These are phyloP conservation scores for Mirza zaza DNA, from an alignment of 2,113 vertebrate species.

Conservation along the genomic window DNA sequence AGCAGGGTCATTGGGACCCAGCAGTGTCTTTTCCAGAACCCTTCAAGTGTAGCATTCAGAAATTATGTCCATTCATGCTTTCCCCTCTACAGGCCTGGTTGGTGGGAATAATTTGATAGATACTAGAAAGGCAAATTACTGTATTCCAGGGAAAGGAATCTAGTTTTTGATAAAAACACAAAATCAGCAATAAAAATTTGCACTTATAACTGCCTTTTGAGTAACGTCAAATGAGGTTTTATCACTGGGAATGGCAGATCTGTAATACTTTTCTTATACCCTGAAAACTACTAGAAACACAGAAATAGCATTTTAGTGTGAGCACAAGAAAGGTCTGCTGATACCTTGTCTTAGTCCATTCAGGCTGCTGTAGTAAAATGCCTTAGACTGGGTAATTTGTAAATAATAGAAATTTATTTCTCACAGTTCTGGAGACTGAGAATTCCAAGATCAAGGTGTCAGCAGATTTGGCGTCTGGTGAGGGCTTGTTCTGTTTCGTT, in stretches of 20 bases:
- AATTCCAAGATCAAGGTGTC: not conserved
- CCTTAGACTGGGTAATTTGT: not conserved
- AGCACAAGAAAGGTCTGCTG: not conserved
- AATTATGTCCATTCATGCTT: not conserved
- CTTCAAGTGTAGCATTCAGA: not conserved
- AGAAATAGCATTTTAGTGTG: not conserved
- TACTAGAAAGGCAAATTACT: not conserved
- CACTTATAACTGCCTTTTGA: not conserved
- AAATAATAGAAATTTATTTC: not conserved
- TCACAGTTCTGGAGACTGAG: too few species aligned
- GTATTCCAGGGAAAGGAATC: not conserved
- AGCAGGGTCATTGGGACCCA: not conserved
- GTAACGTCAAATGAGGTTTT: not conserved
- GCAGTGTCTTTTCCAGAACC: not conserved
- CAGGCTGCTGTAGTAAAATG: not conserved
- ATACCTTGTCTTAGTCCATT: not conserved
- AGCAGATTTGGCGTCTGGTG: not conserved
- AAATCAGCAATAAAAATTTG: not conserved
- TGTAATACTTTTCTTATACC: not conserved
- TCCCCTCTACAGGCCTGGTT: not conserved
- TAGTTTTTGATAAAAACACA: not conserved
- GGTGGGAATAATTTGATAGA: not conserved
- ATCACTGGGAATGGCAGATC: not conserved
- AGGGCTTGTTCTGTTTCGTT: not conserved
- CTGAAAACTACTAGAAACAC: not conserved